Evolutionary conservation across 2,113 vertebrate genomes (phyloP).

Genomic region (Ptilorrhoa leucosticta): DNA sequence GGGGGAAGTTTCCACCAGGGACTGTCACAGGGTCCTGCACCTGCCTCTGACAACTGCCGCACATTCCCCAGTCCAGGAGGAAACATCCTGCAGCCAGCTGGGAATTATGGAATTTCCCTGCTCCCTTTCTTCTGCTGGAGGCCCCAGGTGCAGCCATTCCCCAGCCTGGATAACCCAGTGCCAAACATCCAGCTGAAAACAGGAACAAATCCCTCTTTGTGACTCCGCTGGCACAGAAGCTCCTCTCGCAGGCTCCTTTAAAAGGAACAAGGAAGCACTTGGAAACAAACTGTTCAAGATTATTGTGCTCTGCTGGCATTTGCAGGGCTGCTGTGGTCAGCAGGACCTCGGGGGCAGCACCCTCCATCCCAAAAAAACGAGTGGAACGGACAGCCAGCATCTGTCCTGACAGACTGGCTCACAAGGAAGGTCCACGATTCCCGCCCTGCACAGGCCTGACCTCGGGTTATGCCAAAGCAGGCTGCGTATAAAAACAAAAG

Average conservation of each 20-base stretch:
- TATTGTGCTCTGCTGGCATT: neutral
- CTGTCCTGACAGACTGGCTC: neutral
- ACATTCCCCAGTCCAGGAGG: neutral
- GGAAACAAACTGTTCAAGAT: neutral
- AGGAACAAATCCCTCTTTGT: conserved; percentile 40
- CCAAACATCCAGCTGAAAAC: neutral
- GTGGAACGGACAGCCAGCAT: conserved; percentile 16
- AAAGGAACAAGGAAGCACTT: neutral
- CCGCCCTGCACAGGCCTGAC: neutral
- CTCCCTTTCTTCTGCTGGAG: neutral
- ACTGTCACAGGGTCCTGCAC: neutral
- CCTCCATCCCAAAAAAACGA: neutral
- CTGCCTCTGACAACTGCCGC: neutral
- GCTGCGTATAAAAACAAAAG: neutral
- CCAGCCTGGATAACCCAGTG: neutral
- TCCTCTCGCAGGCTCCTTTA: neutral
- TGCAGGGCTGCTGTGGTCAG: neutral
- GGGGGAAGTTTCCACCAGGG: neutral
- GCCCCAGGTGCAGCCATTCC: neutral
- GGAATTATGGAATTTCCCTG: neutral
- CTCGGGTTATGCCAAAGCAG: conserved; percentile 1
- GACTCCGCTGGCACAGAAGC: neutral
- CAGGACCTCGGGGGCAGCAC: neutral
- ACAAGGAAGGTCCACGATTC: neutral
- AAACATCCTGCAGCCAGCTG: neutral